phyloP scores from a whole-genome alignment of 2,113 vertebrate species.

The Nestor notabilis region DNA sequence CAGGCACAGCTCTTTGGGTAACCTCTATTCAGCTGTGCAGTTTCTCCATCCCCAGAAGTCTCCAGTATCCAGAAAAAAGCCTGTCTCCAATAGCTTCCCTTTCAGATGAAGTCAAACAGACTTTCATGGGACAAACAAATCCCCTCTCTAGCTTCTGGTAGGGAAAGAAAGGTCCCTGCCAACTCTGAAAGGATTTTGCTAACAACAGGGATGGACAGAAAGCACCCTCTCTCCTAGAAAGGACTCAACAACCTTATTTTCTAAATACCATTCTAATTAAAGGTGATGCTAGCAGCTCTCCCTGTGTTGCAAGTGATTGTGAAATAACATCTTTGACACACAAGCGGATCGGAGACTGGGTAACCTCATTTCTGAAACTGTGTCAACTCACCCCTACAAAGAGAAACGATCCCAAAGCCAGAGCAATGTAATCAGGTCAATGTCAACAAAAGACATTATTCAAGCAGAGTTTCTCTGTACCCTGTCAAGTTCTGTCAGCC shows the following conservation, averaged over 20 bases:
- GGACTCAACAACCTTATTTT: neutral
- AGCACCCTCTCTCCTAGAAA: neutral
- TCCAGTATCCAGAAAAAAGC: neutral
- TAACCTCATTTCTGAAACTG: slow-evolving; percentile 10
- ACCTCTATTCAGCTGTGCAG: neutral
- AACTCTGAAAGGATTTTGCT: neutral
- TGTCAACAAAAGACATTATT: neutral
- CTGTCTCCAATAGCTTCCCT: neutral
- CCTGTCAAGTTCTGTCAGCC: neutral
- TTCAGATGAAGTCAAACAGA: neutral
- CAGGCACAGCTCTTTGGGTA: neutral
- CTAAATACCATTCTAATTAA: neutral
- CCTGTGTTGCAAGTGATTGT: neutral
- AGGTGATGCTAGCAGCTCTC: neutral
- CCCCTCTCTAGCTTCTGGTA: neutral
- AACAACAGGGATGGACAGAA: neutral
- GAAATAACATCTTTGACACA: neutral
- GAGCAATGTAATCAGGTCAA: neutral
- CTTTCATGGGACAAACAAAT: neutral
- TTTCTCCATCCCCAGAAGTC: neutral
- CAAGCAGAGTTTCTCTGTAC: neutral
- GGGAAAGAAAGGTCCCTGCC: neutral
- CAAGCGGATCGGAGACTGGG: neutral
- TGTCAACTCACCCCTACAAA: neutral
- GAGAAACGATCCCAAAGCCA: neutral